These are phyloP conservation scores for Andrena marginata DNA, from an alignment of 2,888 invertebrate species.

Conservation along the genomic window DNA sequence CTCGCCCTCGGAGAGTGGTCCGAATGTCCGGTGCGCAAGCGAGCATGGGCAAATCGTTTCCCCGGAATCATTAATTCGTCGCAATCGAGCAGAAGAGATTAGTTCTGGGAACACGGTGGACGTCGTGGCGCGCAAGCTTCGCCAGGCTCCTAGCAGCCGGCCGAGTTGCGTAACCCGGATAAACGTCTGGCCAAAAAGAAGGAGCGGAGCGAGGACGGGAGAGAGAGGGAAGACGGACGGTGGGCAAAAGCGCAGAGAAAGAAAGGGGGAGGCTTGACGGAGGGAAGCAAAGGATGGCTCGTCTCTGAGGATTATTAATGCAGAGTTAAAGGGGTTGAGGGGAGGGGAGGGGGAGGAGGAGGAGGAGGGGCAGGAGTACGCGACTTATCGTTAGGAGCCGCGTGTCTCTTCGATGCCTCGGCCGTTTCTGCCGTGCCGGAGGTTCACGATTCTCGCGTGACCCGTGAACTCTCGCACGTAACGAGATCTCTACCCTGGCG, in stretches of 20 bases:
- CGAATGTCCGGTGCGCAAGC: background rate
- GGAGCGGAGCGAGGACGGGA: conserved; percentile 2
- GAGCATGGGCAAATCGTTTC: conserved; percentile 39
- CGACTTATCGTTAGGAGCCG: conserved; percentile 71
- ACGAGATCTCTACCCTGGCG: conserved; percentile 75
- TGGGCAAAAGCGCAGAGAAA: background rate
- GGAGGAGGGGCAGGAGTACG: conserved; percentile 22
- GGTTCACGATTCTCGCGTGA: conserved; percentile 82
- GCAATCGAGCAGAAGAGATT: conserved; percentile 41
- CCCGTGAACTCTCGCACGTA: conserved; percentile 82
- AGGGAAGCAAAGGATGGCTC: conserved; percentile 15
- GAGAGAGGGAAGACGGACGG: conserved; percentile 3
- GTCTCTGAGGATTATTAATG: conserved; percentile 69
- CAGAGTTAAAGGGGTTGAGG: conserved; percentile 59
- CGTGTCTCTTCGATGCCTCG: conserved; percentile 65
- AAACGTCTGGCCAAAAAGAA: conserved; percentile 8
- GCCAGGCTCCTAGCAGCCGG: background rate
- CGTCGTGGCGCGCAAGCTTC: conserved; percentile 1
- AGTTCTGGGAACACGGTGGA: conserved; percentile 36
- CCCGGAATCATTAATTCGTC: conserved; percentile 42
- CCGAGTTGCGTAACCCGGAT: conserved; percentile 39
- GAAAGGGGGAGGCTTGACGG: background rate
- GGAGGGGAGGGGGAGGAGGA: too few relatives aligned
- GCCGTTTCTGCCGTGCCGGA: conserved; percentile 71
- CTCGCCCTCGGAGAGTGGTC: background rate